These are phyloP conservation scores for Pseudoips prasinana DNA, from an alignment of 2,888 invertebrate species.

Conservation along the genomic window DNA sequence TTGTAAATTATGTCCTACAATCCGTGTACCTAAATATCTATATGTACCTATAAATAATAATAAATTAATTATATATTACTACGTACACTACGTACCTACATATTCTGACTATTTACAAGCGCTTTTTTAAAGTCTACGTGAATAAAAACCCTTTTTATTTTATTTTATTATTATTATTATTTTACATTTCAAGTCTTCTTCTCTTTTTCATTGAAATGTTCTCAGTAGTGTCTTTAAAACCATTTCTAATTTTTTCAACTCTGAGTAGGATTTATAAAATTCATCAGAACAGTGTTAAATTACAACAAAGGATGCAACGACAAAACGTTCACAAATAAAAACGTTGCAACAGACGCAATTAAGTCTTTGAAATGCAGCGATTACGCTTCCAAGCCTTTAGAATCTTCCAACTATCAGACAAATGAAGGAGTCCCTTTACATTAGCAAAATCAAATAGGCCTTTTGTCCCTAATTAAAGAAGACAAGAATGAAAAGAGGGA, in stretches of 20 bases:
- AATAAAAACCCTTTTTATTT: too few relatives aligned
- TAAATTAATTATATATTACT: too few relatives aligned
- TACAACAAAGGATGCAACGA: slow-evolving; percentile 1
- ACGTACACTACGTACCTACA: too few relatives aligned
- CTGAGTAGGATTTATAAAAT: neutral
- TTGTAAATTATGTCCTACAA: too few relatives aligned
- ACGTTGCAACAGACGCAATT: slow-evolving; percentile 9
- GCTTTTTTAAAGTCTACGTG: too few relatives aligned
- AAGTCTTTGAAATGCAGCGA: slow-evolving; percentile 16
- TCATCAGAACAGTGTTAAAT: neutral
- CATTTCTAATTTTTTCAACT: neutral
- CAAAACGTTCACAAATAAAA: slow-evolving; percentile 7
- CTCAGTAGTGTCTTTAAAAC: too few relatives aligned
- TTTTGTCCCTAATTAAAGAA: slow-evolving; percentile 48
- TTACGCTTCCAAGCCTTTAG: slow-evolving; percentile 9
- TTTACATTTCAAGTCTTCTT: too few relatives aligned
- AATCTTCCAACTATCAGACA: slow-evolving; percentile 17
- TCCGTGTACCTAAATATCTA: too few relatives aligned
- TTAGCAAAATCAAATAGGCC: slow-evolving; percentile 32
- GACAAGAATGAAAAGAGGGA: slow-evolving; percentile 28
- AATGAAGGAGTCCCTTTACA: slow-evolving; percentile 26
- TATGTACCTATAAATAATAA: too few relatives aligned
- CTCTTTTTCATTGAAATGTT: too few relatives aligned
- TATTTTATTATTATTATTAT: too few relatives aligned
- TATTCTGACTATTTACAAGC: too few relatives aligned